Evolutionary conservation across 2,113 vertebrate genomes (phyloP), one percentile per base, ranked within the genome.

Genomic region (Cyanistes caeruleus): DNA sequence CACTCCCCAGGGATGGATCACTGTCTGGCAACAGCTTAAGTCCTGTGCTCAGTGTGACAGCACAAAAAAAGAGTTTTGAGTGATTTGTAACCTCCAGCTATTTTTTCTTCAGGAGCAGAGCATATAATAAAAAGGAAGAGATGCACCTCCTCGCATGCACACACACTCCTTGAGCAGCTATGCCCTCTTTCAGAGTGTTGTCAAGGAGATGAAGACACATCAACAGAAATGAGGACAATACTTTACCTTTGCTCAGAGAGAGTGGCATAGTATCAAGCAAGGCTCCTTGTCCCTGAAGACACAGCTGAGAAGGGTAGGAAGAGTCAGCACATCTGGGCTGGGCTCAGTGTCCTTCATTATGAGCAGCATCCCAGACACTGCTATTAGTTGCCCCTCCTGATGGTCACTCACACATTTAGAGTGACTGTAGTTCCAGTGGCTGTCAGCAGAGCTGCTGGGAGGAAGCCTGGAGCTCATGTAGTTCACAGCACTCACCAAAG

Each of bases 341-440:
- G 23, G 43, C n/a, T 35, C 20, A 39, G 56, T 2, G 0, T 20
- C 3, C 1, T 7, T 12, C 2, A 0, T 15, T 6, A 31, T 1
- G 2, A 72, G 28, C 56, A 63, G 23, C 52, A 64, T 24, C 62
- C 39, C 37, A 23, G 22, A 8, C 19, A 8, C 19, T 39, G 33
- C 69, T 51, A 0, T 31, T 19, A 11, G 16, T 3, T 53, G 11
- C 25, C 28, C 1, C 13, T 62, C 5, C 0, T 20, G 48, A 30
- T 25, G 43, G 25, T 30, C 68, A 49, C 21, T 14, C 23, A 17
- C 41, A 43, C 15, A 0, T 68, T 63, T 24, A 10, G 15, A 18
- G 18, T 24, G 13, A 3, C 3, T 51, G 31, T 14, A 25, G n/a
- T 43, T 82, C 31, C 52, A 44, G 0, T 2, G 25, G 20, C 10